phyloP scores from a whole-genome alignment of 2,797 vertebrate species.

The Carapus acus region DNA sequence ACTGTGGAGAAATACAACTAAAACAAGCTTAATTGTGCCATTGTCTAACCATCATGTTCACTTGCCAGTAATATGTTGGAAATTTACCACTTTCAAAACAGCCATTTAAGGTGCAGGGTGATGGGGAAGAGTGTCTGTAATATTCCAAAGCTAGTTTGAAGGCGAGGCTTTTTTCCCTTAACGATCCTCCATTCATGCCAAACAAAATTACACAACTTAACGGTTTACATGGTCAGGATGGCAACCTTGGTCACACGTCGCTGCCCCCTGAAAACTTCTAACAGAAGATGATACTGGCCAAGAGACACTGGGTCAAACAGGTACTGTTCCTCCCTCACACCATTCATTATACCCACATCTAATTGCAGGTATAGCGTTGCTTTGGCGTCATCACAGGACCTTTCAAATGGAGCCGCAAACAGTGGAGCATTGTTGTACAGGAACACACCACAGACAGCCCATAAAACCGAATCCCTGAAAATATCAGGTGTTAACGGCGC shows the following conservation, averaged over 20 bases:
- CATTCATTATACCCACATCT: slow-evolving; percentile 39
- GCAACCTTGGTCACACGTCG: slow-evolving; percentile 6
- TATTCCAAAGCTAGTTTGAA: not conserved
- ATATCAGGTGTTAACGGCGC: slow-evolving; percentile 46
- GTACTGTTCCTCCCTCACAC: slow-evolving; percentile 40
- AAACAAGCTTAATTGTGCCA: too few relatives aligned
- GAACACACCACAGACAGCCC: slow-evolving; percentile 20
- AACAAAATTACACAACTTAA: slow-evolving; percentile 12
- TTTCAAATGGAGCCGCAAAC: slow-evolving; percentile 54
- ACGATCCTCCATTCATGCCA: not conserved
- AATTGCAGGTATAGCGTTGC: slow-evolving; percentile 62
- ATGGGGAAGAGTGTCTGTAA: not conserved
- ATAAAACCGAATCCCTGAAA: slow-evolving; percentile 38
- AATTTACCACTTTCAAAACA: too few relatives aligned
- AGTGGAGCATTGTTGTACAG: slow-evolving; percentile 54
- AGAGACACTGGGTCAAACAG: slow-evolving; percentile 39
- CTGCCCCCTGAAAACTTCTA: slow-evolving; percentile 12
- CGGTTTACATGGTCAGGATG: slow-evolving; percentile 3
- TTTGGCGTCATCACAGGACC: slow-evolving; percentile 35
- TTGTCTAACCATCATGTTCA: too few relatives aligned
- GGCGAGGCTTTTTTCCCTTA: too few relatives aligned
- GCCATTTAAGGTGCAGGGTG: too few relatives aligned
- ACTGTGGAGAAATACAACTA: not conserved
- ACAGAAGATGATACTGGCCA: slow-evolving; percentile 29
- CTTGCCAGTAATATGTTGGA: too few relatives aligned